phyloP scores from a whole-genome alignment of 2,797 vertebrate genomes.

The Ceryle rudis region DNA sequence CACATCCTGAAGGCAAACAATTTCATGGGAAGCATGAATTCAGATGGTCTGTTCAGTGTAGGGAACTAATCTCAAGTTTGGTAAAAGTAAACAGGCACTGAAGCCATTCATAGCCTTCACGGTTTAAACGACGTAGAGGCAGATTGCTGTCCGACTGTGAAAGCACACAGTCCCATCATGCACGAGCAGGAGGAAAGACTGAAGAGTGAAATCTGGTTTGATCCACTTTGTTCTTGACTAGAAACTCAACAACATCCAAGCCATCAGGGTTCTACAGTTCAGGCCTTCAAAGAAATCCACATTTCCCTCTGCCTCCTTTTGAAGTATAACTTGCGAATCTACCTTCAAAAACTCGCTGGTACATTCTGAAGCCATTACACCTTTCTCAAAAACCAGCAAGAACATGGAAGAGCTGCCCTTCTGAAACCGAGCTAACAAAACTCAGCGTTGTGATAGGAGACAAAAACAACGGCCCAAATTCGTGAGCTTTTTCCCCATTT shows the following conservation, averaged over 20 bases:
- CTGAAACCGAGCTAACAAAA: not conserved
- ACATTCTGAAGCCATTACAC: not conserved
- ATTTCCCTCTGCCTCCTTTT: not conserved
- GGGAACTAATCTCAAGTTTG: not conserved
- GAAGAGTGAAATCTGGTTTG: not conserved
- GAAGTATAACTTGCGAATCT: not conserved
- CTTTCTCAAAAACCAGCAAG: not conserved
- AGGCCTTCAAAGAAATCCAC: not conserved
- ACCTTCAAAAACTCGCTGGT: not conserved
- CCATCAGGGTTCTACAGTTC: not conserved
- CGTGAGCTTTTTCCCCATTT: not conserved
- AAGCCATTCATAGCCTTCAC: not conserved
- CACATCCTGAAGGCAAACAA: not conserved
- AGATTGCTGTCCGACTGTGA: too few species aligned
- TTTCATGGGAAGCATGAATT: not conserved
- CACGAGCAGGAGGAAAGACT: not conserved
- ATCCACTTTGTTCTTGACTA: not conserved
- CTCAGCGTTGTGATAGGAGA: not conserved
- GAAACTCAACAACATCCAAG: not conserved
- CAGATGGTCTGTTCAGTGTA: not conserved
- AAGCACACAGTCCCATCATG: not conserved
- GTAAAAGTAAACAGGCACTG: not conserved
- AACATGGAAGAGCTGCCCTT: not conserved
- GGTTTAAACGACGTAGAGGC: fast-evolving
- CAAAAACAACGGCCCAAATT: not conserved